phyloP scores from a whole-genome alignment of 2,797 vertebrate genomes.

The Mormyrops attenuatus region DNA sequence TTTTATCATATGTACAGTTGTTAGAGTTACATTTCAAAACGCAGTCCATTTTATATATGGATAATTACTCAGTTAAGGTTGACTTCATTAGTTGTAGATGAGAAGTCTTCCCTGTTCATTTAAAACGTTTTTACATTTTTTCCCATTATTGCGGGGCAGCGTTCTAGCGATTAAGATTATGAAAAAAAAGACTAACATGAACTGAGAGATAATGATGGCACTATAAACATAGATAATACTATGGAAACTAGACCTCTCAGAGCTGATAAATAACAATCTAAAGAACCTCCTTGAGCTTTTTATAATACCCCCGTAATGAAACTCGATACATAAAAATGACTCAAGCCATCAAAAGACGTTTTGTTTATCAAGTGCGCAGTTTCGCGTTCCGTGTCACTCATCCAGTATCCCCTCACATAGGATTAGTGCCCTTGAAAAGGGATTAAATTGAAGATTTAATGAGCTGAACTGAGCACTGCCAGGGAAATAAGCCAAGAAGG shows the following conservation, averaged over 20 bases:
- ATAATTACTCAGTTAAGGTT: neutral
- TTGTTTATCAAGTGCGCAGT: constrained; percentile 22
- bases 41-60: neutral
- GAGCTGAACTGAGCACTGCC: neutral
- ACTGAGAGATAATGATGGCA: neutral
- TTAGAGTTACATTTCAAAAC: neutral
- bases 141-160: neutral
- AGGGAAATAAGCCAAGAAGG: neutral
- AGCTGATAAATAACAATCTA: constrained; percentile 35
- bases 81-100: neutral
- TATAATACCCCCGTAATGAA: neutral
- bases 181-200: neutral
- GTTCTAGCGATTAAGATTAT: neutral
- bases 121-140: neutral
- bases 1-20: neutral
- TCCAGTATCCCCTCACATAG: constrained; percentile 40
- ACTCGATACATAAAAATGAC: constrained; percentile 22
- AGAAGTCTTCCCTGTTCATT: neutral
- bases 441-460: constrained; percentile 44
- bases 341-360: neutral
- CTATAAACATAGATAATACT: neutral
- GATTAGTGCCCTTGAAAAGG: constrained; percentile 41
- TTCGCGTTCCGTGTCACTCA: constrained; percentile 40
- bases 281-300: constrained; percentile 20
- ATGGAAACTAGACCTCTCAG: neutral